These are phyloP conservation scores for Acipenser ruthenus DNA, from an alignment of 2,797 vertebrate genomes.

Conservation along the genomic window DNA sequence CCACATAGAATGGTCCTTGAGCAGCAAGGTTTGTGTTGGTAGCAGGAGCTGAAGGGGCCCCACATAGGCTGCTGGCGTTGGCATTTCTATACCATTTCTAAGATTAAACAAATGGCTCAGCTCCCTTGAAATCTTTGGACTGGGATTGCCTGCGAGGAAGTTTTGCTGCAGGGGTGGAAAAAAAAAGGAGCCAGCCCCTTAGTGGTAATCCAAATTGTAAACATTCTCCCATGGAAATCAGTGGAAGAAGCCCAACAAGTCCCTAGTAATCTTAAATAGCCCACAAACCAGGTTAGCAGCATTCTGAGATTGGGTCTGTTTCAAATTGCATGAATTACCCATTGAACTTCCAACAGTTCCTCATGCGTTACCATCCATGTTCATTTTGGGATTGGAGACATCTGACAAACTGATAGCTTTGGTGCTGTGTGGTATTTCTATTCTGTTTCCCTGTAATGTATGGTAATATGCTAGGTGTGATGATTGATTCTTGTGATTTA, in stretches of 20 bases:
- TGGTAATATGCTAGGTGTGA: no score
- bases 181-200: slow-evolving; percentile 15
- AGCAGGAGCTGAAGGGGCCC: slow-evolving; percentile 1
- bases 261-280: slow-evolving; percentile 14
- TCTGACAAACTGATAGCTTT: no score
- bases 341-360: no score
- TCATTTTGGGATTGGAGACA: no score
- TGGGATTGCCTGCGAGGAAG: slow-evolving; percentile 8
- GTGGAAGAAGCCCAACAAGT: slow-evolving; percentile 19
- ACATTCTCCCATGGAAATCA: slow-evolving; percentile 19
- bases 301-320: neutral
- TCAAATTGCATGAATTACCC: no score
- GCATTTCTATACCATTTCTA: slow-evolving; percentile 6
- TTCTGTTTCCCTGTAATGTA: no score
- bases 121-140: slow-evolving; percentile 8
- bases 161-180: slow-evolving; percentile 17
- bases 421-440: no score
- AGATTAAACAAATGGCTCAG: slow-evolving; percentile 6
- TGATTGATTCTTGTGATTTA: no score
- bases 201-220: slow-evolving; percentile 23
- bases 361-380: no score
- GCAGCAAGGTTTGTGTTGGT: slow-evolving; percentile 1
- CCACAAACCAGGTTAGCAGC: slow-evolving; percentile 21
- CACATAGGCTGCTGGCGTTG: slow-evolving; percentile 9
- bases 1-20: neutral